A percentile compares a stretch with the other conserved stretches of the same genome.
Conservation (phyloP, 2,113 vertebrate genomes). For the Poeciliopsis occidentalis region DNA sequence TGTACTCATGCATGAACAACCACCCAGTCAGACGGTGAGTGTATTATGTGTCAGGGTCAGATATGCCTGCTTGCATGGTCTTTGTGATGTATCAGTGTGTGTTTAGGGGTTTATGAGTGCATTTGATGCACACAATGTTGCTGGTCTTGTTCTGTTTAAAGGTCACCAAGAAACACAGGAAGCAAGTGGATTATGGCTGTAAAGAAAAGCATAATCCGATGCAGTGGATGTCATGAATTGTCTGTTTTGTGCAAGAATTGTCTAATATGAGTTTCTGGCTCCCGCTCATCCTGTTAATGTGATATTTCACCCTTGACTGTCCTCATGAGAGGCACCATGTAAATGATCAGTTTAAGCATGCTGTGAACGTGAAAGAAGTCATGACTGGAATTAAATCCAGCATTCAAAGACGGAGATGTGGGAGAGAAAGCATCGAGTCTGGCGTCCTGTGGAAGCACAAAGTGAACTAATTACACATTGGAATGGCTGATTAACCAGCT, state of each 20-base stretch:
- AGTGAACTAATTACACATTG: constrained; percentile 17
- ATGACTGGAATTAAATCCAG: constrained; percentile 47
- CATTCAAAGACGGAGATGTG: constrained; percentile 14
- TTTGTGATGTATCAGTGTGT: neutral
- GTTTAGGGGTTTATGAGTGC: constrained; percentile 2
- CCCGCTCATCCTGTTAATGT: constrained; percentile 51
- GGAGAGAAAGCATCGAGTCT: neutral
- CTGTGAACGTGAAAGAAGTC: constrained; percentile 26
- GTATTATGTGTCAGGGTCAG: constrained; percentile 19
- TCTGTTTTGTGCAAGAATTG: constrained; percentile 29
- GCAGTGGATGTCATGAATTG: constrained; percentile 39
- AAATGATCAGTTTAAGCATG: constrained; percentile 39
- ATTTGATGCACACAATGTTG: constrained; percentile 19
- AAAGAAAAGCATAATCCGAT: constrained; percentile 15
- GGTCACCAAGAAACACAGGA: constrained; percentile 36
- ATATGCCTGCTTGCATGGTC: constrained; percentile 19
- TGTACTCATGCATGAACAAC: constrained; percentile 51
- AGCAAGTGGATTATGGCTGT: constrained; percentile 16
- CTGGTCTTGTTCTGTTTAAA: constrained; percentile 10
- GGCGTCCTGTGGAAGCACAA: constrained; percentile 7
- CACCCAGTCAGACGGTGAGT: constrained; percentile 34
- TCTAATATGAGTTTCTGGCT: constrained; percentile 39
- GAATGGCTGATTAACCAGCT: constrained; percentile 21
- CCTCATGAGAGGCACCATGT: constrained; percentile 28
- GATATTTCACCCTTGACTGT: constrained; percentile 52